Evolutionary conservation across 2,888 invertebrate species (phyloP).

Genomic region (Phengaris alcon): DNA sequence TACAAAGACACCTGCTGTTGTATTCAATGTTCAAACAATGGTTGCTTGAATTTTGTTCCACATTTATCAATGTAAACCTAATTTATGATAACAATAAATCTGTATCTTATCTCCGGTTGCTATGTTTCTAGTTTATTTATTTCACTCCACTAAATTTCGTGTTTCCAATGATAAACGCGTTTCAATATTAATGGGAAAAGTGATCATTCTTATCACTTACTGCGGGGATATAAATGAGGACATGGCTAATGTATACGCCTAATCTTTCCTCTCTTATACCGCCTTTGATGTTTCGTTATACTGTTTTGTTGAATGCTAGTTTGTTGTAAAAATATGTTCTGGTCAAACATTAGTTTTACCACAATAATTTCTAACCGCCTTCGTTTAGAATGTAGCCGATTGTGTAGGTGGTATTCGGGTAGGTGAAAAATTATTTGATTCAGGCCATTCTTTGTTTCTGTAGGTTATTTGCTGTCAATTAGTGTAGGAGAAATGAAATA

Average conservation of each 20-base stretch:
- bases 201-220: constrained; percentile 26
- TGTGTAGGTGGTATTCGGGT: not conserved
- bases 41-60: constrained; percentile 26
- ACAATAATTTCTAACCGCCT: not conserved
- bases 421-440: not conserved
- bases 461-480: too few relatives aligned
- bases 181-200: constrained; percentile 26
- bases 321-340: constrained; percentile 11
- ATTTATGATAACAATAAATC: constrained; percentile 29
- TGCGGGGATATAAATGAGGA: constrained; percentile 11
- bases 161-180: constrained; percentile 23
- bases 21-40: constrained; percentile 19
- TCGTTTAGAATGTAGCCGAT: not conserved
- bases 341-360: constrained; percentile 12
- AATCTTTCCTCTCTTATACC: constrained; percentile 13
- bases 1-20: constrained; percentile 20
- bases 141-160: constrained; percentile 17
- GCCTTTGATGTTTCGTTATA: constrained; percentile 13
- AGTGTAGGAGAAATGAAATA: too few relatives aligned
- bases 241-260: constrained; percentile 5
- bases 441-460: too few relatives aligned
- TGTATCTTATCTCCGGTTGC: constrained; percentile 24
- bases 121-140: constrained; percentile 26
- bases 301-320: constrained; percentile 1
- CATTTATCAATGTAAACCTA: constrained; percentile 27